Conservation (phyloP, 2,888 invertebrate species). For the Metallyticus violacea region DNA sequence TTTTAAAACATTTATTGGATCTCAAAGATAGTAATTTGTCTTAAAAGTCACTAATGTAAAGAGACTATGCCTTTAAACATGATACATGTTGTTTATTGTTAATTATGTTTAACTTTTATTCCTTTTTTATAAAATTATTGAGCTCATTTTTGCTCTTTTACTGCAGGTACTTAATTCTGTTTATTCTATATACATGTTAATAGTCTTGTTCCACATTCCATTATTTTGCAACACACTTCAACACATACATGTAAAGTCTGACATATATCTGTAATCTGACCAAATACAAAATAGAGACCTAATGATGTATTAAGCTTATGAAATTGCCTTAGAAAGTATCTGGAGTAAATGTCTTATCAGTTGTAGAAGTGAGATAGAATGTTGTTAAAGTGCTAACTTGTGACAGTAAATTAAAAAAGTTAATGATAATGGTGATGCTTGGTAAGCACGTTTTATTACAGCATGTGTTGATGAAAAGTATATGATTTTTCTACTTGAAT, state of each 20-base stretch:
- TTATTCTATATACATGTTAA: background rate
- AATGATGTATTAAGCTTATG: background rate
- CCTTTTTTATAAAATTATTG: background rate
- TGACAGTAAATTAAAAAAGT: background rate
- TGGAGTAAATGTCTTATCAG: background rate
- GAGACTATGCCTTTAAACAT: background rate
- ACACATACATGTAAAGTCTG: background rate
- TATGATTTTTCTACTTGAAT: background rate
- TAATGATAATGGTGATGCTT: background rate
- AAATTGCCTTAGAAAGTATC: background rate
- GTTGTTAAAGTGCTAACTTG: background rate
- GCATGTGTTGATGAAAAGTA: background rate
- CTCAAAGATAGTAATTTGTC: background rate
- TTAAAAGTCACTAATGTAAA: background rate
- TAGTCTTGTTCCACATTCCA: background rate
- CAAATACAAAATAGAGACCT: background rate
- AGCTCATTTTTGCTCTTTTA: background rate
- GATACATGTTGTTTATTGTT: background rate
- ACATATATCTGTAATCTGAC: background rate
- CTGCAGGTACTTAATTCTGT: background rate
- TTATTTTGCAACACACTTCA: background rate
- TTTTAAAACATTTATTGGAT: background rate
- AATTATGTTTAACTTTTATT: background rate
- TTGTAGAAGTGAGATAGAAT: background rate
- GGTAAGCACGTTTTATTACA: background rate